phyloP scores from a whole-genome alignment of 2,797 vertebrate species.

The Pseudochaenichthys georgianus region DNA sequence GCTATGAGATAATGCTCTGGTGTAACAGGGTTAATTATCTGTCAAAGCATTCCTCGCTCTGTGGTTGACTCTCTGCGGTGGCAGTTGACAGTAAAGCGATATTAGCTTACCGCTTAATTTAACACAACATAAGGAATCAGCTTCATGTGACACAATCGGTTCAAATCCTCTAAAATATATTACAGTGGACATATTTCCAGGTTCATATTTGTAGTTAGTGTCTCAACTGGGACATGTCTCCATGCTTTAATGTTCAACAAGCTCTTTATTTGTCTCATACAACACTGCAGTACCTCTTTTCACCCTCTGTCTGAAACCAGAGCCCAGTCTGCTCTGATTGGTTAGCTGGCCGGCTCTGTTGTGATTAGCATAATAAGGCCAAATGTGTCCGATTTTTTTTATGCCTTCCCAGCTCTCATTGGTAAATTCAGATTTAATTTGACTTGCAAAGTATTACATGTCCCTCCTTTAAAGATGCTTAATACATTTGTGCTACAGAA shows the following conservation, averaged over 20 bases:
- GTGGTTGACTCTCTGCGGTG: conserved; percentile 6
- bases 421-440: neutral
- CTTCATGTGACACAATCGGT: neutral
- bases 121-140: conserved; percentile 11
- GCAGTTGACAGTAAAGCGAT: conserved; percentile 6
- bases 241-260: too few relatives aligned
- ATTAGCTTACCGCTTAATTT: conserved; percentile 10
- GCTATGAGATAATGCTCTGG: conserved; percentile 9
- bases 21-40: conserved; percentile 31
- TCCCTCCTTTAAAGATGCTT: neutral
- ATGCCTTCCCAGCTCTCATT: neutral
- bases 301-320: too few relatives aligned
- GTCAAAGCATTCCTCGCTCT: conserved; percentile 21
- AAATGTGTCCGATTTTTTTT: neutral
- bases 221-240: too few relatives aligned
- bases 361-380: too few relatives aligned
- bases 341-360: too few relatives aligned
- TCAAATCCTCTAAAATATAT: neutral
- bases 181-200: neutral
- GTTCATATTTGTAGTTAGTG: too few relatives aligned
- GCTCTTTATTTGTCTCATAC: too few relatives aligned
- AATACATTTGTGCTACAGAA: neutral
- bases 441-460: too few relatives aligned
- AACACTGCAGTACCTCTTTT: too few relatives aligned
- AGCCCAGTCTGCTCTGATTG: too few relatives aligned